Evolutionary conservation across 92 coral and sea anemone species (phyloP).

Genomic region (Porites evermanni): DNA sequence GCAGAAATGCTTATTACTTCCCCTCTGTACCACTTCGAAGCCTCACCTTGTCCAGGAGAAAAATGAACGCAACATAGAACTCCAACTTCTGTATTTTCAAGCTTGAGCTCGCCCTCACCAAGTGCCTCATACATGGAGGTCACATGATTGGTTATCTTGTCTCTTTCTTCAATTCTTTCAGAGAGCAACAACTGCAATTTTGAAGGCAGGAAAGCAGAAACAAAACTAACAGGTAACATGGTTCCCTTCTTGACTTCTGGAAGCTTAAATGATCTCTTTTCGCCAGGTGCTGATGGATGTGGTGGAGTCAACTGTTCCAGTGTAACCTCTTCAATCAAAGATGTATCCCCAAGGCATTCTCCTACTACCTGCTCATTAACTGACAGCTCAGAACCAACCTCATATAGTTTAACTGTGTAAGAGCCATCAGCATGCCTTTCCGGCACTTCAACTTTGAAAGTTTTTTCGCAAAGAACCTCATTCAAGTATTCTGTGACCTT

Average conservation of each 20-base stretch:
- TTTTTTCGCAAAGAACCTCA: conserved; percentile 70
- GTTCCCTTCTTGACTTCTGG: conserved; percentile 29
- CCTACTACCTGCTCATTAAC: conserved; percentile 30
- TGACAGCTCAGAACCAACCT: conserved; percentile 50
- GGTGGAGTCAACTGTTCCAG: conserved; percentile 19
- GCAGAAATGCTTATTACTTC: conserved; percentile 61
- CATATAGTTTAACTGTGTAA: conserved; percentile 62
- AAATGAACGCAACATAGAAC: conserved; percentile 79
- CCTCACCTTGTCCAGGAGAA: conserved; percentile 37
- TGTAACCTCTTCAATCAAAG: conserved; percentile 17
- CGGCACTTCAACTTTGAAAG: conserved; percentile 69
- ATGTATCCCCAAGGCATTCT: conserved; percentile 44
- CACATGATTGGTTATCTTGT: conserved; percentile 5
- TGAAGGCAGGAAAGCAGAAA: conserved; percentile 33
- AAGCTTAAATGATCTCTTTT: conserved; percentile 12
- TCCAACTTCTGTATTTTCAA: conserved; percentile 71
- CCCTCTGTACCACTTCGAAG: conserved; percentile 83
- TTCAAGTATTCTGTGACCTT: conserved; percentile 51
- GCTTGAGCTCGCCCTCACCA: conserved; percentile 48
- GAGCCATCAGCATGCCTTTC: conserved; percentile 34
- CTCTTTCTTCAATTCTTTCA: conserved; percentile 38
- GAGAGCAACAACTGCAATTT: conserved; percentile 36
- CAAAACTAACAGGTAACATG: conserved; percentile 21
- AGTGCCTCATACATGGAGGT: conserved; percentile 60
- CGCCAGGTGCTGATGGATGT: not conserved